A percentile compares a stretch with the other conserved stretches of the same genome.
These are phyloP conservation scores for Xylota segnis DNA, from an alignment of 2,888 invertebrate genomes.

Conservation along the genomic window DNA sequence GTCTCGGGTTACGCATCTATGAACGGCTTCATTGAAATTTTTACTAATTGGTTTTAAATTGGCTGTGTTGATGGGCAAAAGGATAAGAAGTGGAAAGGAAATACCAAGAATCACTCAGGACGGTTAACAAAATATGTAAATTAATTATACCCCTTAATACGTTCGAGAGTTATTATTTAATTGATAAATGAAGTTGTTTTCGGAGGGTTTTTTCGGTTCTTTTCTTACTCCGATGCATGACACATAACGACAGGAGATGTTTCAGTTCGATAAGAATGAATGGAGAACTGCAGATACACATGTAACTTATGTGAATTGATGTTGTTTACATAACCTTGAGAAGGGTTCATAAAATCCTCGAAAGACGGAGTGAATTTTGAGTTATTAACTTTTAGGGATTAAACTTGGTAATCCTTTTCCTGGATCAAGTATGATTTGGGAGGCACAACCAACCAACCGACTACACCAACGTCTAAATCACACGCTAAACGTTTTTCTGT, in stretches of 20 bases:
- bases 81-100: conserved; percentile 74
- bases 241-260: conserved; percentile 42
- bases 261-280: conserved; percentile 32
- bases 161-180: conserved; percentile 75
- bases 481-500: no score
- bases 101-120: conserved; percentile 74
- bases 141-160: conserved; percentile 72
- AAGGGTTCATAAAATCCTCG: neutral
- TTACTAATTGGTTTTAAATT: conserved; percentile 77
- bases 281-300: neutral
- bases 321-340: conserved; percentile 7
- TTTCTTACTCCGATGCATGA: conserved; percentile 2
- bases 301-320: neutral
- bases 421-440: no score
- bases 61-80: conserved; percentile 75
- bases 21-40: conserved; percentile 77
- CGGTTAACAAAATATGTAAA: conserved; percentile 74
- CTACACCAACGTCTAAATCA: no score
- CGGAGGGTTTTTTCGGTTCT: conserved; percentile 21
- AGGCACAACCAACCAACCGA: no score
- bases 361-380: no score
- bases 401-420: no score
- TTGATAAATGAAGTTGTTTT: conserved; percentile 74
- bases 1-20: conserved; percentile 76
- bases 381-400: no score